Conservation (phyloP, 2,888 invertebrate species). For the Drosophila flavopinicola region DNA sequence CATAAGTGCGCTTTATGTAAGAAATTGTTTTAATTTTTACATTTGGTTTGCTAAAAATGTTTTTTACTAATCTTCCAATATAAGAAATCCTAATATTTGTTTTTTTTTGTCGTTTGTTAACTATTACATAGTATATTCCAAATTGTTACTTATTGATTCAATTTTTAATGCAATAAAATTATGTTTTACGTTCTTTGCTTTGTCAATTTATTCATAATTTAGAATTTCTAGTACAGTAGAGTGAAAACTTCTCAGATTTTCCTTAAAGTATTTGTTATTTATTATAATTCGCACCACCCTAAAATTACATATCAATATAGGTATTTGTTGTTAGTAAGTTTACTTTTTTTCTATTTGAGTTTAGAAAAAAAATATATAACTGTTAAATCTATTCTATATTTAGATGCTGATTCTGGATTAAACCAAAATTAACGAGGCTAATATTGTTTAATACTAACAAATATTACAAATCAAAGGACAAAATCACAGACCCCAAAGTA, state of each 20-base stretch:
- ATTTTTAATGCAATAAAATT: constrained; percentile 13
- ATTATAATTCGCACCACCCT: constrained; percentile 35
- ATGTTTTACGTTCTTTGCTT: constrained; percentile 23
- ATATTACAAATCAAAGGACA: constrained; percentile 62
- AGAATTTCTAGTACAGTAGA: constrained; percentile 67
- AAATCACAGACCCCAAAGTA: constrained; percentile 76
- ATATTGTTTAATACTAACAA: neutral
- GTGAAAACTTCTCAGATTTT: constrained; percentile 40
- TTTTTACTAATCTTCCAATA: constrained; percentile 24
- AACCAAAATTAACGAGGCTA: neutral
- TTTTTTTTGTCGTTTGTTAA: constrained; percentile 33
- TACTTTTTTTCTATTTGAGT: constrained; percentile 3
- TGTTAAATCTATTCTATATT: neutral
- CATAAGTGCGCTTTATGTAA: constrained; percentile 67
- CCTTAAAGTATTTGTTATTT: constrained; percentile 38
- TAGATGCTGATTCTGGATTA: neutral
- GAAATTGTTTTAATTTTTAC: constrained; percentile 38
- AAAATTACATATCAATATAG: constrained; percentile 34
- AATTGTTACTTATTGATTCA: constrained; percentile 25
- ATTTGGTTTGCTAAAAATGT: constrained; percentile 39
- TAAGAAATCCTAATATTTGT: constrained; percentile 36
- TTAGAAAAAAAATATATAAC: constrained; percentile 12
- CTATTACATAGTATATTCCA: constrained; percentile 40
- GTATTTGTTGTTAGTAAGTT: constrained; percentile 10
- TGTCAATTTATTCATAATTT: constrained; percentile 63